Evolutionary conservation across 2,113 vertebrate genomes (phyloP).

Genomic region (Phycodurus eques): DNA sequence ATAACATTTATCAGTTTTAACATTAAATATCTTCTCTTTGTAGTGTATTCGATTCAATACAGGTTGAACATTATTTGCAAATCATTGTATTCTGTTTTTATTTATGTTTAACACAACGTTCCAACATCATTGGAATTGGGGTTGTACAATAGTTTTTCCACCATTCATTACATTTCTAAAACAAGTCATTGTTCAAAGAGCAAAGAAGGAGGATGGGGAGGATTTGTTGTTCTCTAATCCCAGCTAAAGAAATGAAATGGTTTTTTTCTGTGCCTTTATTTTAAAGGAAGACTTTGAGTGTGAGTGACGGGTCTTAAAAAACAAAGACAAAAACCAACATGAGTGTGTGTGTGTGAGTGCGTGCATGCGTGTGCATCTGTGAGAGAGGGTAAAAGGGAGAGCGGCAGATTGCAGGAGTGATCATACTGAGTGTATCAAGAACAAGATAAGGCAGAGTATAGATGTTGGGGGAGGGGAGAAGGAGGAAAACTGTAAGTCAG

Average conservation of each 20-base stretch:
- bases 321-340: constrained; percentile 32
- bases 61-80: too few species aligned
- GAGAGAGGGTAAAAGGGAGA: constrained; percentile 1
- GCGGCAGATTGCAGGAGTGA: background rate
- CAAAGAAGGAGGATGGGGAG: constrained; percentile 13
- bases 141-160: background rate
- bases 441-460: constrained; percentile 28
- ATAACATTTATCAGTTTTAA: too few species aligned
- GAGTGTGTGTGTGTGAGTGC: background rate
- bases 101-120: too few species aligned
- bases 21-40: too few species aligned
- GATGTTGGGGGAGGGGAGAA: constrained; percentile 18
- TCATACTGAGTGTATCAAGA: constrained; percentile 28
- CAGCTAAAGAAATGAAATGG: background rate
- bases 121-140: too few species aligned
- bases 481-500: constrained; percentile 21
- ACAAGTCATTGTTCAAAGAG: constrained; percentile 35
- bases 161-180: constrained; percentile 30
- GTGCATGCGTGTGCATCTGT: background rate
- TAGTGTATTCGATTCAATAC: too few species aligned
- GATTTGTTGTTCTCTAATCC: constrained; percentile 28
- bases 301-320: constrained; percentile 22
- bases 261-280: constrained; percentile 38
- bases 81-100: too few species aligned
- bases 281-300: constrained; percentile 33